Evolutionary conservation across 2,888 invertebrate species (phyloP), one percentile per base, ranked within the genome.

Genomic region (Eristalinus sepulchralis): DNA sequence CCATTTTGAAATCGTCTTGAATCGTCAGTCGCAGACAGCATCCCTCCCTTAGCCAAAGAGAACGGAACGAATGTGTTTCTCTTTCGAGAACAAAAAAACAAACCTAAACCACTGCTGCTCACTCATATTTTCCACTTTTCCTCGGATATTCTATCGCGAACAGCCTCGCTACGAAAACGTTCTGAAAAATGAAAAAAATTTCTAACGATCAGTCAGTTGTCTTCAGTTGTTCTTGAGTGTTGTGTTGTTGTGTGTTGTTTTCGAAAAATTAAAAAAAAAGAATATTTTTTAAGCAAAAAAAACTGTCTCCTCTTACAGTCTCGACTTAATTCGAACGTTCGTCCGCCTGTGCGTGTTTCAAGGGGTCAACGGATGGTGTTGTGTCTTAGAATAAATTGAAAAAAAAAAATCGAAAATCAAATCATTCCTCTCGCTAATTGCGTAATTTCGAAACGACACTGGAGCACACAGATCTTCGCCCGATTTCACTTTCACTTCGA

Each of bases 161-260:
- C 67, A 57, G 68, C 55, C 20, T 53, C 55, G 57, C 63, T 39
- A n/a, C 31, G 20, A 72, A 70, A 62, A 67, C 27, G 36, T 57
- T 67, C 36, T 53, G 31, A 17, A 55, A 81, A 75, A 57, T 39
- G n/a, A 33, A 63, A 70, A 80, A 71, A 59, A 76, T 34, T 72
- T 85, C 82, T 77, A 82, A 81, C 79, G 75, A 66, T 67, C 79
- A 86, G 86, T 86, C 83, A 79, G 86, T 86, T 86, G 82, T 71
- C 39, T 86, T 73, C 62, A 27, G 77, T 62, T 75, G 79, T 83
- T 66, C 83, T 86, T 75, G 83, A 57, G 86, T 86, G 83, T 83
- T 75, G 86, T 86, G 83, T 86, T 78, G 86, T 79, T 66, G 57
- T 71, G 72, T 82, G 67, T 75, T 31, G n/a, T 62, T 66, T 77